A percentile compares a stretch with the other conserved stretches of the same genome.
Conservation (phyloP, 2,113 vertebrate species). For the Notothenia coriiceps region DNA sequence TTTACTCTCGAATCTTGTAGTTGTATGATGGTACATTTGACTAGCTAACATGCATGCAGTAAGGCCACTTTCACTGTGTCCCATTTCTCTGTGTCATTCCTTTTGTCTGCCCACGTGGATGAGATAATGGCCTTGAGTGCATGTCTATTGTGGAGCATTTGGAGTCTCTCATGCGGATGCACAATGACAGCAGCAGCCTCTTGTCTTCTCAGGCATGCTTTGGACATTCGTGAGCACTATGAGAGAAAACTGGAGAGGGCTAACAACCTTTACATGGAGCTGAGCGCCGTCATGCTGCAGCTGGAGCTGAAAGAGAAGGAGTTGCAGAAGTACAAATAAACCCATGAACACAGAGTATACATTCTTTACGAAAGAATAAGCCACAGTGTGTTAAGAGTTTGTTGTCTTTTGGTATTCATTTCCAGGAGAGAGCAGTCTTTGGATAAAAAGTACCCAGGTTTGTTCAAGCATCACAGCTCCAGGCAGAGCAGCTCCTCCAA, state of each 20-base stretch:
- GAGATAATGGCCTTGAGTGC: slow-evolving; percentile 37
- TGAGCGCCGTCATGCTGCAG: slow-evolving; percentile 96
- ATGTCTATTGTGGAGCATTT: slow-evolving; percentile 46
- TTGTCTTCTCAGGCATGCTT: slow-evolving; percentile 88
- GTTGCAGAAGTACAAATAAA: slow-evolving; percentile 86
- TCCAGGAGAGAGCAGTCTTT: slow-evolving; percentile 93
- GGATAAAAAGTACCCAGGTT: slow-evolving; percentile 93
- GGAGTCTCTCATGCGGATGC: slow-evolving; percentile 52
- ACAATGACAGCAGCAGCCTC: slow-evolving; percentile 51
- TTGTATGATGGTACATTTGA: background rate
- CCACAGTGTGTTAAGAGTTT: background rate
- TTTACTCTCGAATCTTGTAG: background rate
- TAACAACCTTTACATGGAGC: slow-evolving; percentile 98
- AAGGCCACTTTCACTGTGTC: slow-evolving; percentile 22
- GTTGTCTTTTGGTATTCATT: background rate
- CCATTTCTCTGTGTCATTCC: slow-evolving; percentile 27
- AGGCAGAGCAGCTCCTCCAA: slow-evolving; percentile 89
- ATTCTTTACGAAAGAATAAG: background rate
- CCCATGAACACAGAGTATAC: background rate
- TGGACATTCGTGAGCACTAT: slow-evolving; percentile 98
- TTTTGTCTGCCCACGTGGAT: slow-evolving; percentile 30
- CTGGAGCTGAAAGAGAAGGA: slow-evolving; percentile 97
- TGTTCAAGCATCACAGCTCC: slow-evolving; percentile 91
- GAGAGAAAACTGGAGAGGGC: slow-evolving; percentile 96
- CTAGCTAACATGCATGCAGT: background rate